phyloP scores from a whole-genome alignment of 2,888 invertebrate genomes.

The Erpobdella octoculata region DNA sequence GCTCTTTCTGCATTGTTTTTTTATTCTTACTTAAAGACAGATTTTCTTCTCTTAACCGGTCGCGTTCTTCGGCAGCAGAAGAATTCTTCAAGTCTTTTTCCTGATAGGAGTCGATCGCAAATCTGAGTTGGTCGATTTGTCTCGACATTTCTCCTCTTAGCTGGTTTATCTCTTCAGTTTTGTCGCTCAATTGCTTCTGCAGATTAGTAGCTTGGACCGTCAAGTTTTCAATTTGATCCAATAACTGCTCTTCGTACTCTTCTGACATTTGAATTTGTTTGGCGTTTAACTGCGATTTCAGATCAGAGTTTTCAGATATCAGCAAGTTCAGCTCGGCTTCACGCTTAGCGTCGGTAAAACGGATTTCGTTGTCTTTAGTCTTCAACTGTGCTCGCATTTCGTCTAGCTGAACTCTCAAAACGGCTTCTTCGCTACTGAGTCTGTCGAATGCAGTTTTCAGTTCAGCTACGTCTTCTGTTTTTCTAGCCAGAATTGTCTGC shows the following conservation, averaged over 20 bases:
- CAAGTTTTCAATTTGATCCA: conserved; percentile 1
- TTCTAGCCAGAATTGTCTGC: not conserved
- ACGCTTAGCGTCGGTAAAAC: not conserved
- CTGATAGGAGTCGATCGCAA: conserved; percentile 9
- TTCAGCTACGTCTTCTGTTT: not conserved
- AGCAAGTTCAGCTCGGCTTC: not conserved
- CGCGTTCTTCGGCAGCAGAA: not conserved
- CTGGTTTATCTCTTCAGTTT: conserved; percentile 20
- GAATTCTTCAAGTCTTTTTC: not conserved
- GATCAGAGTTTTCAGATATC: not conserved
- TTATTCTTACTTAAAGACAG: not conserved
- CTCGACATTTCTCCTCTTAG: conserved; percentile 15
- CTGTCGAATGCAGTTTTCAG: not conserved
- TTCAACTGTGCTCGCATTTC: not conserved
- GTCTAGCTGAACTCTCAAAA: conserved; percentile 3
- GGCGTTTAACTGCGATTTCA: not conserved
- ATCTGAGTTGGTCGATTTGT: conserved; percentile 10
- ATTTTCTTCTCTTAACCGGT: not conserved
- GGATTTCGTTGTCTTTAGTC: not conserved
- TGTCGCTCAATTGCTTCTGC: conserved; percentile 16
- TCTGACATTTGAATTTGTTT: not conserved
- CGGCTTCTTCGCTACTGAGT: not conserved
- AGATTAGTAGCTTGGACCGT: not conserved
- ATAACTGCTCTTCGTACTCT: not conserved
- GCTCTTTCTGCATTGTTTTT: not conserved